phyloP scores from a whole-genome alignment of 2,797 vertebrate genomes.

The Sorex maritimensis region DNA sequence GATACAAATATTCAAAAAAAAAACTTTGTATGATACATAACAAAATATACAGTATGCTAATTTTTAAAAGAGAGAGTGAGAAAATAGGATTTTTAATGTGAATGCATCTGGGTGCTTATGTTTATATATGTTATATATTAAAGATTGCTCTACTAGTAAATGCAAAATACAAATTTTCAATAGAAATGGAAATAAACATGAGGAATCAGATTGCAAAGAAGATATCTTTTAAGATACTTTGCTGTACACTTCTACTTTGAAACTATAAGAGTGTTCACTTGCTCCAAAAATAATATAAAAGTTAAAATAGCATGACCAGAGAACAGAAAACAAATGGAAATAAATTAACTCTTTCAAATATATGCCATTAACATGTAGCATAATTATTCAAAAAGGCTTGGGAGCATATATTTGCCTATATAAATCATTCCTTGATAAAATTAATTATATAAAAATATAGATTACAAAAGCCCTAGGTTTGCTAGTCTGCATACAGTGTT shows the following conservation, averaged over 20 bases:
- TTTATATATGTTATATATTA: neutral
- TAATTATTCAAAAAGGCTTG: neutral
- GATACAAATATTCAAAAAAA: too few relatives aligned
- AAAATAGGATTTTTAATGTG: neutral
- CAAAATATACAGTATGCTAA: neutral
- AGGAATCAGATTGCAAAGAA: neutral
- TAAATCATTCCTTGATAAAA: neutral
- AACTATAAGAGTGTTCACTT: neutral
- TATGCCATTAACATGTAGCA: neutral
- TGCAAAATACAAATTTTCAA: neutral
- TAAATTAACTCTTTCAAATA: conserved; percentile 20
- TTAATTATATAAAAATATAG: neutral
- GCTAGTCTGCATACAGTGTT: conserved; percentile 27
- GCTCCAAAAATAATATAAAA: conserved; percentile 33
- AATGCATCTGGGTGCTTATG: neutral
- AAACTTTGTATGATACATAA: neutral
- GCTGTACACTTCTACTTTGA: neutral
- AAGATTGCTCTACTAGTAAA: neutral
- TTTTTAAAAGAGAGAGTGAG: conserved; percentile 14
- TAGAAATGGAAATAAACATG: neutral
- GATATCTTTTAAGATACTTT: neutral
- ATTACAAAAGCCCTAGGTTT: conserved; percentile 18
- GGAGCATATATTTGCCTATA: neutral
- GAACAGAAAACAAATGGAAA: conserved; percentile 44
- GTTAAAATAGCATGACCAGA: neutral